phyloP scores from a whole-genome alignment of 2,113 vertebrate species.

The Trichomycterus rosablanca region DNA sequence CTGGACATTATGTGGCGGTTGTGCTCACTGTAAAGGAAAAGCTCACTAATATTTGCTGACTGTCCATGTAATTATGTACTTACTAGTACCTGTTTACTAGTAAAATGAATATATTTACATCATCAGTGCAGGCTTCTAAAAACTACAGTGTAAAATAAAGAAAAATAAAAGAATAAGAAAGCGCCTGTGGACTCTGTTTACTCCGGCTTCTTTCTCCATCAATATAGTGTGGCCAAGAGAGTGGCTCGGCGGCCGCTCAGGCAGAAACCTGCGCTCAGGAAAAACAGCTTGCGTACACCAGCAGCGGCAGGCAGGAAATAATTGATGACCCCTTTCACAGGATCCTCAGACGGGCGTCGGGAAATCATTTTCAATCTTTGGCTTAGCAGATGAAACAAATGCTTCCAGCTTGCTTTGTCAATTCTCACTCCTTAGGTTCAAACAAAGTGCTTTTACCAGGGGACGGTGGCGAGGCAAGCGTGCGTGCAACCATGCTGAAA shows the following conservation, averaged over 20 bases:
- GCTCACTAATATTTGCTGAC: too few relatives aligned
- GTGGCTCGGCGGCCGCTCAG: conserved; percentile 60
- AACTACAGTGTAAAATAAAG: background rate
- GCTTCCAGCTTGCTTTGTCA: conserved; percentile 74
- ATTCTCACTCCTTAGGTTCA: conserved; percentile 78
- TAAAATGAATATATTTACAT: too few relatives aligned
- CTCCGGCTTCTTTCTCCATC: conserved; percentile 59
- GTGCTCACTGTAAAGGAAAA: too few relatives aligned
- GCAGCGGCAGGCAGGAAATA: conserved; percentile 73
- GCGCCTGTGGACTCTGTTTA: conserved; percentile 61
- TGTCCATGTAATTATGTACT: too few relatives aligned
- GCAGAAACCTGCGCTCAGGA: conserved; percentile 70
- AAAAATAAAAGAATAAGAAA: conserved; percentile 47
- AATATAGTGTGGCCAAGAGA: conserved; percentile 67
- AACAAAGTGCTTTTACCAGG: conserved; percentile 75
- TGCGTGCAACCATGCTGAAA: conserved; percentile 74
- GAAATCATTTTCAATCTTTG: conserved; percentile 80
- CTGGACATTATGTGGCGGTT: too few relatives aligned
- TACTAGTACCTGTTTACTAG: too few relatives aligned
- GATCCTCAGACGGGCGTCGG: conserved; percentile 71
- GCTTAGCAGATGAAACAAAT: conserved; percentile 77
- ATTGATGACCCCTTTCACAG: conserved; percentile 73
- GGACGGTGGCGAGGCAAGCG: conserved; percentile 64
- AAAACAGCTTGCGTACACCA: conserved; percentile 69
- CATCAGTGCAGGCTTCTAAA: too few relatives aligned